Evolutionary conservation across 2,113 vertebrate genomes (phyloP).

Genomic region (Equus quagga): DNA sequence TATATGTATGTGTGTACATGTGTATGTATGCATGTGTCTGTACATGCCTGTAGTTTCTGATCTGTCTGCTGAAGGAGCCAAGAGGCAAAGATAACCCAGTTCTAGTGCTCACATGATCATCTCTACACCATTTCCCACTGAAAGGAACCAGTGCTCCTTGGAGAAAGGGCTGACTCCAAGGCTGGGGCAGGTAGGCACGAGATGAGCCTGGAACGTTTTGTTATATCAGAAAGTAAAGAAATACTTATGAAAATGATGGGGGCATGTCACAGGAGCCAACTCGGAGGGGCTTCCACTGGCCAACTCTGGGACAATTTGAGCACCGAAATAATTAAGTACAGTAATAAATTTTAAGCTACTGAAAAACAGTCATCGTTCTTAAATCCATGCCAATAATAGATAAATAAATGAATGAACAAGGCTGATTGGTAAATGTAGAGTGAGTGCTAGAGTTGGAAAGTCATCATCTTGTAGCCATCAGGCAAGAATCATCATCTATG

Average conservation of each 20-base stretch:
- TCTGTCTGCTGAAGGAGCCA: neutral
- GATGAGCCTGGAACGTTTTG: neutral
- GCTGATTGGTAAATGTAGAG: neutral
- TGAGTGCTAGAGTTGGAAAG: neutral
- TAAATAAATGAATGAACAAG: neutral
- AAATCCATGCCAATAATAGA: neutral
- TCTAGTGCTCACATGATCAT: too few species aligned
- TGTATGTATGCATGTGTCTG: accelerated
- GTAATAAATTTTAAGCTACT: neutral
- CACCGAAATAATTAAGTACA: neutral
- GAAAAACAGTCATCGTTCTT: neutral
- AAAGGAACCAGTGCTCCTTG: neutral
- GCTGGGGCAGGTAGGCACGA: neutral
- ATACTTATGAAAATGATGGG: accelerated
- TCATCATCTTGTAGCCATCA: neutral
- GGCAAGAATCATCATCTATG: neutral
- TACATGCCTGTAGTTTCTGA: neutral
- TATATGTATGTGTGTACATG: neutral
- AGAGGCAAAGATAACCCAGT: neutral
- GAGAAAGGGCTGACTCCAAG: neutral
- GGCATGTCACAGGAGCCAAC: neutral
- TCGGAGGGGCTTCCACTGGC: neutral
- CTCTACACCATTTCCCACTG: neutral
- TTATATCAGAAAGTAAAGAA: neutral
- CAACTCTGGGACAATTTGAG: neutral